Percentiles rank a stretch among this genome's conserved stretches.
Evolutionary conservation across 2,888 invertebrate genomes (phyloP).

Genomic region (Tachystola acroxantha): DNA sequence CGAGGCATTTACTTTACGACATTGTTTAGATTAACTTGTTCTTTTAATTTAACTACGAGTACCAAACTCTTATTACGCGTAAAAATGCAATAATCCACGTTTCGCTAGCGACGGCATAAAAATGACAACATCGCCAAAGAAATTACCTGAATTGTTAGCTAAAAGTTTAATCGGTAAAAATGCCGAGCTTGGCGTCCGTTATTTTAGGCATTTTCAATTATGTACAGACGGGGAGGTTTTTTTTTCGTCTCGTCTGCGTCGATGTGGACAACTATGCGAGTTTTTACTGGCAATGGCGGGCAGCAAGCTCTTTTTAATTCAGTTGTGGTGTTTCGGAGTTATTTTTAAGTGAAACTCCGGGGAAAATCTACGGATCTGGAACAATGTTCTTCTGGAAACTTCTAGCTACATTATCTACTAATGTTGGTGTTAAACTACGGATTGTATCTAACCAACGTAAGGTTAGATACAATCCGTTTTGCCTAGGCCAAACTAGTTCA

Average conservation of each 20-base stretch:
- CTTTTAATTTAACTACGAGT: no score
- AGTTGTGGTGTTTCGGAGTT: slow-evolving; percentile 4
- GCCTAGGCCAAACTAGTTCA: no score
- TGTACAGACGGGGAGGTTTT: slow-evolving; percentile 24
- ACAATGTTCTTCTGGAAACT: no score
- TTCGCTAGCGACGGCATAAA: slow-evolving; percentile 9
- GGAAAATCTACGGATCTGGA: no score
- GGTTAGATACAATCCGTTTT: no score
- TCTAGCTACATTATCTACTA: no score
- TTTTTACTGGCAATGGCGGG: slow-evolving; percentile 8
- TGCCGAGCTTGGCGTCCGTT: slow-evolving; percentile 32
- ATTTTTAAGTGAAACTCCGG: no score
- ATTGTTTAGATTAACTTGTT: no score
- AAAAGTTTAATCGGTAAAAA: slow-evolving; percentile 41
- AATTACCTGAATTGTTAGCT: slow-evolving; percentile 47
- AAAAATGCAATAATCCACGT: slow-evolving; percentile 9
- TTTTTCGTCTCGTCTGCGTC: slow-evolving; percentile 23
- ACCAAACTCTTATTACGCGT: slow-evolving; percentile 4
- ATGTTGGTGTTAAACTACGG: no score
- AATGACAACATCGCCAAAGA: slow-evolving; percentile 41
- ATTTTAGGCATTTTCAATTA: slow-evolving; percentile 74
- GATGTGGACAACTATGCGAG: slow-evolving; percentile 26
- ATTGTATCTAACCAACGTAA: no score
- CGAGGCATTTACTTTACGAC: no score
- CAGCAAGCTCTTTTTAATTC: slow-evolving; percentile 11